phyloP scores from a whole-genome alignment of 2,797 vertebrate species.

The Chelonia mydas region DNA sequence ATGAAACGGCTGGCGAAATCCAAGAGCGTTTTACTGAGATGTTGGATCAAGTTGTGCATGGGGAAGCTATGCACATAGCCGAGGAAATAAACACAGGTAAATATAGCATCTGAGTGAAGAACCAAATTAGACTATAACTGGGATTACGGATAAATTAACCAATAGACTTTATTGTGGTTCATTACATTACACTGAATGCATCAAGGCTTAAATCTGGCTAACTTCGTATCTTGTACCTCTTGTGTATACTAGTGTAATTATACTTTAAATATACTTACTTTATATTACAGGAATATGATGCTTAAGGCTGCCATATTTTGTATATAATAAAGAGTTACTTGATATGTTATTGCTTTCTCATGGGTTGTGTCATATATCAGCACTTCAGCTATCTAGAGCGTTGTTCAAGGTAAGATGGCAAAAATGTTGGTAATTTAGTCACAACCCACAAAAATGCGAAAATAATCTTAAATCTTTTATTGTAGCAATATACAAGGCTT shows the following conservation, averaged over 20 bases:
- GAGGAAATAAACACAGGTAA: slow-evolving; percentile 84
- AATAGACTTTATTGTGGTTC: neutral
- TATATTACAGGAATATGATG: neutral
- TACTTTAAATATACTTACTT: neutral
- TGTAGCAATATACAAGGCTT: too few relatives aligned
- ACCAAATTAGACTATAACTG: neutral
- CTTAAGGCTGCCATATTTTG: neutral
- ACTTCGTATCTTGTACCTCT: neutral
- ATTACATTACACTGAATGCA: neutral
- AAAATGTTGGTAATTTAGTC: neutral
- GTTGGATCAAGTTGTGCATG: slow-evolving; percentile 84
- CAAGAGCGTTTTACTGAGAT: slow-evolving; percentile 90
- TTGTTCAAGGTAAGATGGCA: neutral
- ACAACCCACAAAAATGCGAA: neutral
- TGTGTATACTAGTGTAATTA: neutral
- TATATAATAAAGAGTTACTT: neutral
- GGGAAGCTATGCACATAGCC: slow-evolving; percentile 83
- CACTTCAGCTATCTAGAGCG: neutral
- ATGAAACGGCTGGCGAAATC: slow-evolving; percentile 87
- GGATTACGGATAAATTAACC: neutral
- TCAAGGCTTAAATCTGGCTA: neutral
- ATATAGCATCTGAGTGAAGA: neutral
- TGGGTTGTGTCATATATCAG: neutral
- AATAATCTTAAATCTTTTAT: neutral
- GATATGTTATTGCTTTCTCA: neutral